These are phyloP conservation scores for Penaeus indicus DNA, from an alignment of 1,140 invertebrate genomes.

Conservation along the genomic window DNA sequence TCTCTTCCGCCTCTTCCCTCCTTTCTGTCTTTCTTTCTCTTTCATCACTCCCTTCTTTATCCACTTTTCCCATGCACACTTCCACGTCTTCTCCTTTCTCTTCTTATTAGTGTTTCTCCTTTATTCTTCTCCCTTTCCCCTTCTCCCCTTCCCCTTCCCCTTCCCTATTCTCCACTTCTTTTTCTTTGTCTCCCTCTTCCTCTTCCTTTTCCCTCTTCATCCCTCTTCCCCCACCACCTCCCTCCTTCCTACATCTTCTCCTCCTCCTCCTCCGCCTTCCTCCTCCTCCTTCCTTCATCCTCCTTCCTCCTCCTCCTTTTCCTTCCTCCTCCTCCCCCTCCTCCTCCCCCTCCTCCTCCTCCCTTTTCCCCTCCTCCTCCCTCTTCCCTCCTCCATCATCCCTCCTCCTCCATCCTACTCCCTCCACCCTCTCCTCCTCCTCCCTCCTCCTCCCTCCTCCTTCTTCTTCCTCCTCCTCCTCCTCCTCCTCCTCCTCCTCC, in stretches of 20 bases:
- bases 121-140: slow-evolving; percentile 24
- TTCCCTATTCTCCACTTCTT: too few relatives aligned
- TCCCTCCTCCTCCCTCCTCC: background rate
- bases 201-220: background rate
- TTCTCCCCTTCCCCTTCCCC: background rate
- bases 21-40: background rate
- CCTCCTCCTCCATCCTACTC: background rate
- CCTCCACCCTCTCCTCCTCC: background rate
- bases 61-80: background rate
- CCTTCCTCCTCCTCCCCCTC: slow-evolving; percentile 23
- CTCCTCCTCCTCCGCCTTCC: background rate
- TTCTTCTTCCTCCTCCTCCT: background rate
- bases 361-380: background rate
- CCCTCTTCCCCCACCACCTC: background rate
- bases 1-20: background rate
- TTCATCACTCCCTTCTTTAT: background rate
- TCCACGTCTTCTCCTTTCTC: background rate
- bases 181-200: too few relatives aligned
- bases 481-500: background rate
- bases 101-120: background rate
- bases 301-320: background rate
- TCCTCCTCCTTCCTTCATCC: background rate
- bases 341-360: background rate
- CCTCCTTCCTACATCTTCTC: background rate
- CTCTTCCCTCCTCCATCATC: background rate